Base-by-base conservation (phyloP, 2,797 vertebrate genomes). In the Spinus olivaceus region DNA sequence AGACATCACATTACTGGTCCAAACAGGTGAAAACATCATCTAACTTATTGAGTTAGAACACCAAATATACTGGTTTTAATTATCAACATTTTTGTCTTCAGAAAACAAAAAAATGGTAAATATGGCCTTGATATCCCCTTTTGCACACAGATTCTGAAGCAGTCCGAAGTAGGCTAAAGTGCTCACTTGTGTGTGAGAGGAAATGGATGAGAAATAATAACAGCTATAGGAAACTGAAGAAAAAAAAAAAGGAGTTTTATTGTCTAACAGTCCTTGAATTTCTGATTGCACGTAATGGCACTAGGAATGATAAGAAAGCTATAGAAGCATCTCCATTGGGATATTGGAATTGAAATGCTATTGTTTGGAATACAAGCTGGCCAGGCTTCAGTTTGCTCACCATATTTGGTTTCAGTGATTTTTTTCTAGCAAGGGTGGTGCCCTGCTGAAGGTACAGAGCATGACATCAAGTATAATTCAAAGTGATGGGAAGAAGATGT, bases 281-380 rank as follows among this genome's bases (percentile, higher is more conserved):
- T 63, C 53, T 94, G 82, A 63, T 66, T 81, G 61, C 76, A n/a
- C 74, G 47, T 46, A 89, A 35, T 33, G 49, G 86, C 81, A 85
- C 23, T 93, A 64, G 79, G 54, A 95, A 95, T 96, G 86, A 72
- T 64, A 96, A 95, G 73, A 7, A 32, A 70, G 60, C 60, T 81
- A 66, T 16, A 88, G 49, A 67, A 15, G 33, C 25, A 59, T 61
- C 37, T 96, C 92, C 89, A 64, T 22, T 16, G 30, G 94, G 86
- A 95, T 95, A 95, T 3, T 91, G 79, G 81, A 96, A 92, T 44
- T 81, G 84, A 94, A 97, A 95, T 90, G 51, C 39, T 81, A 2
- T 63, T 87, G 15, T 86, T 76, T 39, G 65, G 64, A 81, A 18
- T 33, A 37, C 60, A 77, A 72, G 89, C 87, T 89, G 81, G 60